phyloP scores from a whole-genome alignment of 92 coral and sea anemone genomes.

The Porites lobata region DNA sequence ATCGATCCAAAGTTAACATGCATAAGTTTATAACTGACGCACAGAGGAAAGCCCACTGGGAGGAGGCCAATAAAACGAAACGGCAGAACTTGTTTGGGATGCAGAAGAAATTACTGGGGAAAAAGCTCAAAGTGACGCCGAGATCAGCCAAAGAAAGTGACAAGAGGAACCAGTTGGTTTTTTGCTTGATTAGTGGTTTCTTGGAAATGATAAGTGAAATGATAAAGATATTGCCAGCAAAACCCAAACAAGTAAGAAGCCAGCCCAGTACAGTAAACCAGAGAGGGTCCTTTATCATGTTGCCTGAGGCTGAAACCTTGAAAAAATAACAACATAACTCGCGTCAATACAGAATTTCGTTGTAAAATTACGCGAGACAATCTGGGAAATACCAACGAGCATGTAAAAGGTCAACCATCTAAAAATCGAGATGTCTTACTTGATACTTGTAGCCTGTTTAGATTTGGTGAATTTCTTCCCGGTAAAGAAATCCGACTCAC shows the following conservation, averaged over 20 bases:
- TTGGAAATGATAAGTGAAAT: conserved; percentile 18
- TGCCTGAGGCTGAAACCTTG: background rate
- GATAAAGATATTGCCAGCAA: conserved; percentile 14
- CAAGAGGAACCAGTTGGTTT: conserved; percentile 35
- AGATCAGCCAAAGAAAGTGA: conserved; percentile 39
- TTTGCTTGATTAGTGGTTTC: background rate
- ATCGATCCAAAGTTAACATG: conserved; percentile 29
- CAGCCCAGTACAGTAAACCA: conserved; percentile 16
- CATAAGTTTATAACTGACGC: conserved; percentile 33
- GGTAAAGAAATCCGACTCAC: background rate
- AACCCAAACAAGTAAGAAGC: background rate
- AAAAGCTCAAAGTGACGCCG: conserved; percentile 11
- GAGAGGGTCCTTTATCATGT: background rate
- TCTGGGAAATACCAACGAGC: too few relatives aligned
- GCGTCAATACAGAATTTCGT: background rate
- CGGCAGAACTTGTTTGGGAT: background rate
- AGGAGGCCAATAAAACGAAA: background rate
- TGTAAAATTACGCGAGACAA: background rate
- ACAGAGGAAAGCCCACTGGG: conserved; percentile 24
- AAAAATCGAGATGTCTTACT: background rate
- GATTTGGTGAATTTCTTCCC: background rate
- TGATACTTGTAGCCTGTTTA: background rate
- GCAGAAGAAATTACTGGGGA: conserved; percentile 18
- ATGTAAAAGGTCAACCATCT: too few relatives aligned
- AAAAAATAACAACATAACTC: background rate